Conservation (phyloP, 2,113 vertebrate genomes). For the Gadus chalcogrammus region DNA sequence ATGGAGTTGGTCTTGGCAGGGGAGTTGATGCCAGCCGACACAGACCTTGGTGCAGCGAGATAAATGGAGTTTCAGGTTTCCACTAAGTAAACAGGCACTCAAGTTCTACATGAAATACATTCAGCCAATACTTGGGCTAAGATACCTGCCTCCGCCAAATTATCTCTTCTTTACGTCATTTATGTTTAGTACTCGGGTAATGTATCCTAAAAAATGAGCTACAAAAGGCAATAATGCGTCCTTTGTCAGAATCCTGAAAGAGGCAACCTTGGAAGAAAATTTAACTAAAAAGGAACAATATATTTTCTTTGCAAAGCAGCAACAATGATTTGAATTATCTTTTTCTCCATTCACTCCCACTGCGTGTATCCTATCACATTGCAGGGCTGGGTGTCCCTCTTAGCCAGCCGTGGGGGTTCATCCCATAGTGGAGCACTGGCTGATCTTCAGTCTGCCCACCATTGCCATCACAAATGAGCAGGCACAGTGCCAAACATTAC, state of each 20-base stretch:
- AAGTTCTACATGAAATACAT: too few relatives aligned
- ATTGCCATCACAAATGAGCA: slow-evolving; percentile 29
- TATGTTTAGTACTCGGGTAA: not conserved
- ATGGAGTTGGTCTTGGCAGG: slow-evolving; percentile 97
- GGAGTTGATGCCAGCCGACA: slow-evolving; percentile 88
- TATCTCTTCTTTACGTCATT: not conserved
- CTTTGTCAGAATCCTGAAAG: not conserved
- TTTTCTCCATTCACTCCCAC: not conserved
- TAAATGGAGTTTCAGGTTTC: not conserved
- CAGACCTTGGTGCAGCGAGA: slow-evolving; percentile 74
- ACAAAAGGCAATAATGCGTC: too few relatives aligned
- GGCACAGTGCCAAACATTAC: not conserved
- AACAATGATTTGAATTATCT: not conserved
- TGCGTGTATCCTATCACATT: slow-evolving; percentile 5
- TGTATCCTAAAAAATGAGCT: too few relatives aligned
- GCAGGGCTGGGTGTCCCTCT: slow-evolving; percentile 4
- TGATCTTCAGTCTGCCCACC: slow-evolving; percentile 42
- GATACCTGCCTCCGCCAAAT: not conserved
- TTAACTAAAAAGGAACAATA: not conserved
- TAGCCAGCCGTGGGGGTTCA: not conserved
- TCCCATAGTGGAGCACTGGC: slow-evolving; percentile 22
- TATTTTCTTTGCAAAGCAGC: not conserved
- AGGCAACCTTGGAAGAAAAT: not conserved
- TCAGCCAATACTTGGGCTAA: too few relatives aligned
- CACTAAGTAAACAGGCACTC: too few relatives aligned